These are phyloP conservation scores for Tamias sibiricus DNA, from an alignment of 2,113 vertebrate species.

Conservation along the genomic window DNA sequence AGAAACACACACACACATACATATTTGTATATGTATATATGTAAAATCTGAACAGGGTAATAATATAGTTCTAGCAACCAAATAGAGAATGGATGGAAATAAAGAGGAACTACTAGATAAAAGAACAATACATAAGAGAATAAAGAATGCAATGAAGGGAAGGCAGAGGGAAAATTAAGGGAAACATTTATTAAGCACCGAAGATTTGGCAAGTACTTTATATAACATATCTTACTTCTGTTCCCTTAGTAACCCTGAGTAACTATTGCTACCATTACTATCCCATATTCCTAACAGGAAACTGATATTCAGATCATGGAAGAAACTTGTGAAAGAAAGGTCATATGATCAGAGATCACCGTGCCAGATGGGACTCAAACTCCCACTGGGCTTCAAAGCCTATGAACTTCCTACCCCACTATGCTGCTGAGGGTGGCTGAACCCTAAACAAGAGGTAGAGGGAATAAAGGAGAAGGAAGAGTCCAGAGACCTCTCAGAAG, in stretches of 20 bases:
- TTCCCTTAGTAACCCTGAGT: neutral
- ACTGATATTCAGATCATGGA: neutral
- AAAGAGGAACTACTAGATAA: neutral
- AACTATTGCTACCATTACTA: neutral
- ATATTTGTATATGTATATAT: no score
- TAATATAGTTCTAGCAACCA: neutral
- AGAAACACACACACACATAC: no score
- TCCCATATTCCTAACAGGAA: neutral
- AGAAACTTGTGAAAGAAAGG: neutral
- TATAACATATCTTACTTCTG: neutral
- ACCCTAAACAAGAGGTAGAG: neutral
- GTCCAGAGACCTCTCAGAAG: neutral
- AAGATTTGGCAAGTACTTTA: neutral
- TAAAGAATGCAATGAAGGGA: neutral
- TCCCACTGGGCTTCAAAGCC: neutral
- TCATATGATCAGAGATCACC: neutral
- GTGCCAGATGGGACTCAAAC: neutral
- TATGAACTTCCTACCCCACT: neutral
- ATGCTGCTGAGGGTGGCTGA: no score
- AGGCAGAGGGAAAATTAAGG: neutral
- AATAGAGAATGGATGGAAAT: neutral
- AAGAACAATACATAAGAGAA: neutral
- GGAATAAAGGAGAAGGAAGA: neutral
- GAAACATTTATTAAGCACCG: neutral
- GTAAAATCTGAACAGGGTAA: neutral